Percentiles rank a stretch among this genome's conserved stretches.
Evolutionary conservation across 2,113 vertebrate species (phyloP).

Genomic region (Neodon shergylaensis): DNA sequence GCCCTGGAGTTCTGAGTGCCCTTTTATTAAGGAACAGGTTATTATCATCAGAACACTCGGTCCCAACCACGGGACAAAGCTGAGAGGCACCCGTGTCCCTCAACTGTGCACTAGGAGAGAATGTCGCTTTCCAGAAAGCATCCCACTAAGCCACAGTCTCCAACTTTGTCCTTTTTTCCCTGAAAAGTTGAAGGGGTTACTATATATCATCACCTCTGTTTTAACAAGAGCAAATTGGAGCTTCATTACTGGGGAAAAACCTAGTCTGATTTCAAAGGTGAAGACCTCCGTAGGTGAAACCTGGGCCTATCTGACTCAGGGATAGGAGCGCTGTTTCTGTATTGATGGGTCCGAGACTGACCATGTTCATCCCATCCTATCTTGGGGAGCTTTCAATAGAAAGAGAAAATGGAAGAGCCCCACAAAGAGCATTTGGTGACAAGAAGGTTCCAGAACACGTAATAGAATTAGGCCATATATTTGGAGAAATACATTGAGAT

Average conservation of each 20-base stretch:
- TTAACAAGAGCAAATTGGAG: background rate
- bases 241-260: background rate
- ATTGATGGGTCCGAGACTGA: background rate
- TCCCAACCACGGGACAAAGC: background rate
- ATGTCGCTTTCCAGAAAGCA: background rate
- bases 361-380: background rate
- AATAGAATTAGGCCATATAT: background rate
- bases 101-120: background rate
- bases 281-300: background rate
- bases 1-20: background rate
- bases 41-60: background rate
- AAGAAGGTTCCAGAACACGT: background rate
- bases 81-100: rapidly evolving
- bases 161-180: background rate
- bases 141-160: background rate
- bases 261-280: background rate
- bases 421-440: background rate
- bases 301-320: background rate
- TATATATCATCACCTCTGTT: background rate
- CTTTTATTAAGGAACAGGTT: background rate
- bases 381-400: background rate
- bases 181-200: background rate
- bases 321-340: background rate
- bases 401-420: background rate
- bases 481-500: background rate